phyloP scores from a whole-genome alignment of 2,888 invertebrate genomes.

The Bursaphelenchus okinawaensis region DNA sequence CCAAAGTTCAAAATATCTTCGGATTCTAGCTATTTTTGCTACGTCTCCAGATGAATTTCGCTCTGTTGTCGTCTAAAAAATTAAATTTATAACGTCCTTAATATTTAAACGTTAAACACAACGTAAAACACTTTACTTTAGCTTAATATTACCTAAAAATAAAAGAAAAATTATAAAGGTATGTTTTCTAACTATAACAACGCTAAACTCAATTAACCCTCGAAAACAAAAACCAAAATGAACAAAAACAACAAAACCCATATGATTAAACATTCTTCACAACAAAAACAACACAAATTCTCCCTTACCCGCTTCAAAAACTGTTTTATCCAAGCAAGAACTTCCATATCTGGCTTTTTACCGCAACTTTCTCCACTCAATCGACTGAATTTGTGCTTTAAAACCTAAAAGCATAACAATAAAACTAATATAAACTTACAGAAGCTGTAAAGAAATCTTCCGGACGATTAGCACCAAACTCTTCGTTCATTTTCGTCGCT shows the following conservation, averaged over 20 bases:
- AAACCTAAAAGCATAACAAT: background rate
- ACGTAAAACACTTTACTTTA: no score
- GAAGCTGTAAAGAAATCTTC: background rate
- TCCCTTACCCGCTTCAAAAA: slow-evolving; percentile 9
- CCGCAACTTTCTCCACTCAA: slow-evolving; percentile 3
- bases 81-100: no score
- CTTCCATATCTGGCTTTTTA: background rate
- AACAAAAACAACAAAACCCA: no score
- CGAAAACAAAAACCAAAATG: background rate
- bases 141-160: no score
- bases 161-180: no score
- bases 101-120: no score
- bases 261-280: no score
- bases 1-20: background rate
- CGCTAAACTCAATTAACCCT: background rate
- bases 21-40: background rate
- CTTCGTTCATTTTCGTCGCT: background rate
- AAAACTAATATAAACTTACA: background rate
- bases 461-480: background rate
- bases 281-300: no score
- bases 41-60: slow-evolving; percentile 1
- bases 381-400: background rate
- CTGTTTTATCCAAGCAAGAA: slow-evolving; percentile 8
- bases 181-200: no score
- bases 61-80: slow-evolving; percentile 6